phyloP scores from a whole-genome alignment of 1,140 invertebrate genomes.

The Ptiloglossa arizonensis region DNA sequence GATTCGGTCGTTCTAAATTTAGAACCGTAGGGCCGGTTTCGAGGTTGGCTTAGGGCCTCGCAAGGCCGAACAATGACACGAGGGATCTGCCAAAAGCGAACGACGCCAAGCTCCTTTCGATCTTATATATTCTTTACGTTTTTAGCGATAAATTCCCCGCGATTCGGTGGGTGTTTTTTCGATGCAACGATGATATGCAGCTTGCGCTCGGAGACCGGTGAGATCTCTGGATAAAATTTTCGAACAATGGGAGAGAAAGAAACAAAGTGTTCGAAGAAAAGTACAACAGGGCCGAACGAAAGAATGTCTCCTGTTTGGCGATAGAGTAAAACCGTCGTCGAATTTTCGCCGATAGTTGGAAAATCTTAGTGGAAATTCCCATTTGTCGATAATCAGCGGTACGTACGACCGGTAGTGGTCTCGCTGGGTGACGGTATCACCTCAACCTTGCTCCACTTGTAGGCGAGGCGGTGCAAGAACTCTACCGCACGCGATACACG shows the following conservation, averaged over 20 bases:
- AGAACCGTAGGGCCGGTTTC: constrained; percentile 56
- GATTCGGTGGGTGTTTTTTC: not conserved
- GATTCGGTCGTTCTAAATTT: constrained; percentile 66
- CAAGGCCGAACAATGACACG: constrained; percentile 6
- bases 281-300: too few species aligned
- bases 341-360: constrained; percentile 5
- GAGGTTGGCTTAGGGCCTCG: constrained; percentile 30
- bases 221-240: too few species aligned
- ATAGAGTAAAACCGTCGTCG: too few species aligned
- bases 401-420: constrained; percentile 38
- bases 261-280: too few species aligned
- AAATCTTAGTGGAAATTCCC: constrained; percentile 44
- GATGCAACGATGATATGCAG: not conserved
- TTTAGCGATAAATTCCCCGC: constrained; percentile 8
- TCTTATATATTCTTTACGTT: not conserved
- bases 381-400: constrained; percentile 8
- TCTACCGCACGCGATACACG: not conserved
- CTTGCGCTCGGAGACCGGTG: too few species aligned
- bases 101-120: not conserved
- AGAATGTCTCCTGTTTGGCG: too few species aligned
- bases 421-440: constrained; percentile 49
- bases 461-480: constrained; percentile 36
- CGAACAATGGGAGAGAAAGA: too few species aligned
- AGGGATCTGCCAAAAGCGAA: not conserved
- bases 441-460: constrained; percentile 65